Conservation (phyloP, 2,888 invertebrate species). For the Luffia ferchaultella region DNA sequence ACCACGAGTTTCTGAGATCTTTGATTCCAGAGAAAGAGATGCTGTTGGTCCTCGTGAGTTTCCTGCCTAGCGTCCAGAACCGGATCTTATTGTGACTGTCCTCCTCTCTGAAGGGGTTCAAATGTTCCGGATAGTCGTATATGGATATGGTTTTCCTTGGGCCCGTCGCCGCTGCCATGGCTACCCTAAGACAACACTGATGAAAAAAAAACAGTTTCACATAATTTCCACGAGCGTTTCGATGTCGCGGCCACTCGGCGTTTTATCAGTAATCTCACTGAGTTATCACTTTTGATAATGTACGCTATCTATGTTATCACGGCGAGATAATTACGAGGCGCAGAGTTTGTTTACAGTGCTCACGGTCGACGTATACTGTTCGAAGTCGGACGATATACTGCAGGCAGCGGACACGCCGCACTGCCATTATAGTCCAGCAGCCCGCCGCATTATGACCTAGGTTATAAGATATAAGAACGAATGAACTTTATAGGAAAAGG, state of each 20-base stretch:
- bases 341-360: conserved; percentile 44
- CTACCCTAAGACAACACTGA: conserved; percentile 21
- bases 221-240: conserved; percentile 35
- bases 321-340: conserved; percentile 39
- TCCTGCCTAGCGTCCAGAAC: conserved; percentile 68
- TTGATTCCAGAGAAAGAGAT: conserved; percentile 68
- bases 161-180: conserved; percentile 47
- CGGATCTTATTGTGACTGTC: conserved; percentile 69
- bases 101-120: conserved; percentile 79
- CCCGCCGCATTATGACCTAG: background rate
- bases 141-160: conserved; percentile 64
- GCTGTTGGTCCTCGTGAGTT: conserved; percentile 64
- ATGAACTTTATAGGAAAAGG: too few relatives aligned
- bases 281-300: conserved; percentile 51
- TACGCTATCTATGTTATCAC: conserved; percentile 48
- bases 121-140: conserved; percentile 78
- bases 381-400: conserved; percentile 4
- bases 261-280: conserved; percentile 56
- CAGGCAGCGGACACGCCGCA: conserved; percentile 29
- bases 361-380: conserved; percentile 5
- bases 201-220: conserved; percentile 40
- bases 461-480: too few relatives aligned
- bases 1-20: conserved; percentile 68
- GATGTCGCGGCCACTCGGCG: conserved; percentile 37
- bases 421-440: too few relatives aligned